Evolutionary conservation across 2,888 invertebrate genomes (phyloP).

Genomic region (Drosophila ezoana): DNA sequence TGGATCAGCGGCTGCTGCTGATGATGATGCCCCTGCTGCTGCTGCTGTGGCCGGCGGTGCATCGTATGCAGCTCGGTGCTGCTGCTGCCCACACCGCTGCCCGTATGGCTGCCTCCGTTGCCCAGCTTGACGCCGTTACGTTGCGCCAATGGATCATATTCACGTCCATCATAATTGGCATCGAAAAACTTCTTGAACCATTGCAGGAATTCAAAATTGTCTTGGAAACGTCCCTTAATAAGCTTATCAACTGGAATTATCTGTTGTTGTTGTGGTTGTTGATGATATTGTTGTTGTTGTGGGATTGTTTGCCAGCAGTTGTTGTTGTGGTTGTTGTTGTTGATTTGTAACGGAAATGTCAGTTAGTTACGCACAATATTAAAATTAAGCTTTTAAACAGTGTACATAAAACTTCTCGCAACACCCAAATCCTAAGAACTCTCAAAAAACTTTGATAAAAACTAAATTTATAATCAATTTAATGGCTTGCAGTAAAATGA

Average conservation of each 20-base stretch:
- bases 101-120: conserved; percentile 87
- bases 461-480: no score
- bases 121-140: conserved; percentile 94
- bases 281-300: conserved; percentile 76
- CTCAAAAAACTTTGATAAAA: no score
- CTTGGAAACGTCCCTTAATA: conserved; percentile 99
- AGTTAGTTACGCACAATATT: conserved; percentile 67
- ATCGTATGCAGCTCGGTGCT: conserved; percentile 82
- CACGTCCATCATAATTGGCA: conserved; percentile 99
- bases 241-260: conserved; percentile 99
- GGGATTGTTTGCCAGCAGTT: conserved; percentile 67
- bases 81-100: conserved; percentile 84
- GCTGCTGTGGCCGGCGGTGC: conserved; percentile 66
- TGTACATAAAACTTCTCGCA: conserved; percentile 18
- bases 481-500: no score
- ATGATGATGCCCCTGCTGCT: conserved; percentile 16
- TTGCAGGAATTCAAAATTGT: conserved; percentile 99
- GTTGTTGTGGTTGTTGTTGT: conserved; percentile 37
- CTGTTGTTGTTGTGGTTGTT: conserved; percentile 86
- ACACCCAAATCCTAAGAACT: background rate
- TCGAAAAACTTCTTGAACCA: conserved; percentile 99
- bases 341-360: conserved; percentile 81
- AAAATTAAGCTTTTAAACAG: conserved; percentile 23
- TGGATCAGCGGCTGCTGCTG: conserved; percentile 14
- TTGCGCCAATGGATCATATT: conserved; percentile 96